phyloP scores from a whole-genome alignment of 1,140 invertebrate species.

The Hycleus phaleratus region DNA sequence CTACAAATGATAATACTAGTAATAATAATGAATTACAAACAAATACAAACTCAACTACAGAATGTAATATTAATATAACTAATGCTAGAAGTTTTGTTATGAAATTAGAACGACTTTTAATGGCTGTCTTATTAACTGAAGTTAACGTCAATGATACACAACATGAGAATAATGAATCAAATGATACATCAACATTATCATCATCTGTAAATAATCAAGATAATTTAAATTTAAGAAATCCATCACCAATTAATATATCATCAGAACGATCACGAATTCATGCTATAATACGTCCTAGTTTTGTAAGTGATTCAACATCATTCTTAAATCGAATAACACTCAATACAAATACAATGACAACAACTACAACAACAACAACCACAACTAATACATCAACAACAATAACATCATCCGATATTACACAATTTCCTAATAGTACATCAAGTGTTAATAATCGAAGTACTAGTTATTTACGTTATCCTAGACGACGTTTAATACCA shows the following conservation, averaged over 20 bases:
- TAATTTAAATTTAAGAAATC: neutral
- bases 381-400: slow-evolving; percentile 2
- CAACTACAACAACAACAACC: neutral
- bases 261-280: slow-evolving; percentile 1
- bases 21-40: neutral
- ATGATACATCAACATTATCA: neutral
- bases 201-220: neutral
- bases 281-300: neutral
- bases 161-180: slow-evolving; percentile 2
- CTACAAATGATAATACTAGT: neutral
- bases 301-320: neutral
- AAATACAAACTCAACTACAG: neutral
- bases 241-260: slow-evolving; percentile 7
- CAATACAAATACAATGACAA: neutral
- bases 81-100: slow-evolving; percentile 20
- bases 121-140: slow-evolving; percentile 22
- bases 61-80: neutral
- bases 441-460: too few species aligned
- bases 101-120: slow-evolving; percentile 21
- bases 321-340: neutral
- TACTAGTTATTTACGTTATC: neutral
- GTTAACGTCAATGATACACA: slow-evolving; percentile 15
- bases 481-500: slow-evolving; percentile 27
- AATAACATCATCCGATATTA: neutral
- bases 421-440: neutral